A percentile compares a stretch with the other conserved stretches of the same genome.
Conservation (phyloP, 1,140 invertebrate genomes). For the Metopolophium dirhodum region DNA sequence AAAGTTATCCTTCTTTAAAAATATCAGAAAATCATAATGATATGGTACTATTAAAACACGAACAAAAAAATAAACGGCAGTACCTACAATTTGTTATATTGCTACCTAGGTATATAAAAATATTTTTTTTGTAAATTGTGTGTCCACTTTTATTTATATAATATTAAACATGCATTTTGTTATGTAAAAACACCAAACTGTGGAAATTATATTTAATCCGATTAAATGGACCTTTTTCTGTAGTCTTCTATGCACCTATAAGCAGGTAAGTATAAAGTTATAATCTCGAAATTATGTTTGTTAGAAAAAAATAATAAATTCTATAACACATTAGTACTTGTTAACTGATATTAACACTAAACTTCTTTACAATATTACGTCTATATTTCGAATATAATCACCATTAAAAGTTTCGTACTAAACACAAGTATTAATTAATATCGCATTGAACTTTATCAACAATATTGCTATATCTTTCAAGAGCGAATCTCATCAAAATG, state of each 20-base stretch:
- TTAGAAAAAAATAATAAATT: background rate
- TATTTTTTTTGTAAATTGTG: background rate
- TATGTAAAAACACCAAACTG: background rate
- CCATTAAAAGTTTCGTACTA: background rate
- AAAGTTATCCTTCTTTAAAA: background rate
- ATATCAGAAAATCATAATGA: too few species aligned
- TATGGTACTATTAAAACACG: too few species aligned
- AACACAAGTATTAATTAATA: conserved; percentile 34
- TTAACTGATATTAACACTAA: background rate
- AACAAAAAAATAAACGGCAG: too few species aligned
- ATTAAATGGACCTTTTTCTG: background rate
- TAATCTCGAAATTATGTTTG: background rate
- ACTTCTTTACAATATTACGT: background rate
- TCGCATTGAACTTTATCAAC: background rate
- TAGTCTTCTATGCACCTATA: background rate
- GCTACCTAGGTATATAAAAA: too few species aligned
- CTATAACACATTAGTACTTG: background rate
- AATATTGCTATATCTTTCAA: background rate
- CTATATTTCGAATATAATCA: conserved; percentile 8
- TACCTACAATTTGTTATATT: too few species aligned
- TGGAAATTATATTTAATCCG: background rate
- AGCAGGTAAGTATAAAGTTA: background rate
- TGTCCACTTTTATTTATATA: background rate
- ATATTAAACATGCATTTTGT: background rate
- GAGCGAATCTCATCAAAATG: conserved; percentile 30